Evolutionary conservation across 2,888 invertebrate species (phyloP).

Genomic region (Aleiodes leptofemur): DNA sequence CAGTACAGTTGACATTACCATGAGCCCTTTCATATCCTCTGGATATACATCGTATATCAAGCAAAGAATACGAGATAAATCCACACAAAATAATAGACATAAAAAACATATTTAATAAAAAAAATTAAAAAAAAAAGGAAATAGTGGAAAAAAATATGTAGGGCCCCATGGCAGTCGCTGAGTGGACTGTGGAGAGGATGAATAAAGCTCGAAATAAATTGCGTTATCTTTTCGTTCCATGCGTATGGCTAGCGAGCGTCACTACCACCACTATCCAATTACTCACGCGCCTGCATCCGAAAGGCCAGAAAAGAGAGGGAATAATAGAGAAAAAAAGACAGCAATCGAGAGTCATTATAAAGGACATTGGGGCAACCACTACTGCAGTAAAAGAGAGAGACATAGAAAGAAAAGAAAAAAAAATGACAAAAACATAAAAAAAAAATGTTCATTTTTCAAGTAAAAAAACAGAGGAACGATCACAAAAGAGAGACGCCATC

Average conservation of each 20-base stretch:
- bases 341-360: conserved; percentile 42
- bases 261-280: conserved; percentile 58
- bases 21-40: conserved; percentile 2
- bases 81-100: conserved; percentile 29
- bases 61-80: conserved; percentile 33
- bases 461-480: no score
- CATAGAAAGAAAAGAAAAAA: background rate
- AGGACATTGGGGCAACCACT: background rate
- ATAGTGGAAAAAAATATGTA: conserved; percentile 46
- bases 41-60: conserved; percentile 29
- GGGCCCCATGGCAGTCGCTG: conserved; percentile 49
- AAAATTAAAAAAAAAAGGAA: conserved; percentile 46
- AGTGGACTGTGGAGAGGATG: conserved; percentile 61
- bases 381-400: background rate
- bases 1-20: conserved; percentile 2
- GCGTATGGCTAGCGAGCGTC: conserved; percentile 66
- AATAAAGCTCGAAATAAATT: conserved; percentile 72
- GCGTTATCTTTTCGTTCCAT: conserved; percentile 73
- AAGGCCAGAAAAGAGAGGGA: conserved; percentile 22
- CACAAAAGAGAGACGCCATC: no score
- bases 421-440: background rate
- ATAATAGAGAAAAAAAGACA: conserved; percentile 25
- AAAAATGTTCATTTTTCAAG: no score
- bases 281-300: conserved; percentile 52
- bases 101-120: conserved; percentile 39